Evolutionary conservation across 2,888 invertebrate genomes (phyloP).

Genomic region (Microctonus hyperodae): DNA sequence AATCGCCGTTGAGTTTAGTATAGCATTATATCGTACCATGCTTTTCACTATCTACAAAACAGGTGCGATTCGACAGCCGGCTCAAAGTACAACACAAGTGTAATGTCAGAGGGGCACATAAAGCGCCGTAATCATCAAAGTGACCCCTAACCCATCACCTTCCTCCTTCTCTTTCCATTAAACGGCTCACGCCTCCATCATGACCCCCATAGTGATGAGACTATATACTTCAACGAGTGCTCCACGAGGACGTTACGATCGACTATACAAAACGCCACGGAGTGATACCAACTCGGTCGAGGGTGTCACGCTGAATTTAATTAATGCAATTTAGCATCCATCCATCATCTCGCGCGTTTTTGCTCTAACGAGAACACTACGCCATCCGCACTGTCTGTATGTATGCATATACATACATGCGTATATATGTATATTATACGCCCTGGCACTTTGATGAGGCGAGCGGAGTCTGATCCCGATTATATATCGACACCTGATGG

Average conservation of each 20-base stretch:
- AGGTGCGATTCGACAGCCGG: constrained; percentile 34
- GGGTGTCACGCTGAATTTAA: constrained; percentile 62
- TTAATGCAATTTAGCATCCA: constrained; percentile 63
- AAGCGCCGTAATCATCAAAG: constrained; percentile 57
- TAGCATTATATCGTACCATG: neutral
- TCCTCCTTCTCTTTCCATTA: constrained; percentile 43
- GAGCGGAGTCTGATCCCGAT: constrained; percentile 53
- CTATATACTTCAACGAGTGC: neutral
- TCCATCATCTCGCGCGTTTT: constrained; percentile 62
- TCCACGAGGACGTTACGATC: constrained; percentile 17
- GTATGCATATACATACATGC: neutral
- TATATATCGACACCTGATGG: constrained; percentile 56
- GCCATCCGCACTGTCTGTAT: constrained; percentile 18
- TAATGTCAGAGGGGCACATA: constrained; percentile 20
- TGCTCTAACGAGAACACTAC: constrained; percentile 56
- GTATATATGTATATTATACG: constrained; percentile 27
- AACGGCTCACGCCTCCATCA: constrained; percentile 56
- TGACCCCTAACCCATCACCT: constrained; percentile 49
- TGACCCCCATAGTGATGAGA: constrained; percentile 19
- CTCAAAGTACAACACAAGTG: constrained; percentile 25
- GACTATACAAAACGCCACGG: constrained; percentile 19
- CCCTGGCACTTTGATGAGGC: constrained; percentile 54
- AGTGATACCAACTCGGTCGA: constrained; percentile 32
- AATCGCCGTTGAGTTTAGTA: neutral
- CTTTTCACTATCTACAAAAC: constrained; percentile 25